Base-by-base conservation (phyloP, 2,888 invertebrate genomes). In the Ormyrus rosae region DNA sequence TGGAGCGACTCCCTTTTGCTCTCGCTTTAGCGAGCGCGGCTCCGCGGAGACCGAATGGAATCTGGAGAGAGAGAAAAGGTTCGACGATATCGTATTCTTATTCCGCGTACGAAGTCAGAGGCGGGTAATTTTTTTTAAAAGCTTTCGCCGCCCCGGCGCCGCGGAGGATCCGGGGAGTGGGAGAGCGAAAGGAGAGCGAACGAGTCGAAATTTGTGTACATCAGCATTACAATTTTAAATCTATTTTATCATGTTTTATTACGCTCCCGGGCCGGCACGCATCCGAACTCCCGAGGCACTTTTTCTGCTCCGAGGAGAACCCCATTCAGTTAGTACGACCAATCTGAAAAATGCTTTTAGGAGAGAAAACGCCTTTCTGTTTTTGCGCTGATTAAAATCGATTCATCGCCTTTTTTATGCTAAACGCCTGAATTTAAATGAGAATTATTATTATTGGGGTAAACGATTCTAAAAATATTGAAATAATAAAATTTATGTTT, bases 401-500 rank as follows among this genome's bases (percentile, higher is more conserved):
- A 19, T 8, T 46, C 13, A 45, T 61, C 10, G 51, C 10, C 53
- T 13, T 46, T 61, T 19, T 48, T 34, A 48, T 4, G 19, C 3
- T 45, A 46, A 19, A 7, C 46, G 46, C 45, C 11, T 45, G 50
- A 19, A 61, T 51, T 10, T n/a, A 19, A 13, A 53, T 13, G 19
- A 46, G 68, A 53, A 61, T 75, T 75, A 34, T 34, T 34, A 34
- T 34, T 34, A 34, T 34, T 34, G 34, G 34, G 34, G 34, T 34
- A 34, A 34, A 2, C 34, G 34, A 34, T 34, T 34, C 34, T 34
- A 34, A 34, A 34, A 34, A 34, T 34, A 34, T 34, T 34, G 34
- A 34, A 34, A 2, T 75, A 68, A 61, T 75, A 75, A 68, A 68
- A 75, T 10, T 74, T 48, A 65, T 46, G 13, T 60, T 46, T 10